phyloP scores from a whole-genome alignment of 1,140 invertebrate species.

The Pogonus chalceus region DNA sequence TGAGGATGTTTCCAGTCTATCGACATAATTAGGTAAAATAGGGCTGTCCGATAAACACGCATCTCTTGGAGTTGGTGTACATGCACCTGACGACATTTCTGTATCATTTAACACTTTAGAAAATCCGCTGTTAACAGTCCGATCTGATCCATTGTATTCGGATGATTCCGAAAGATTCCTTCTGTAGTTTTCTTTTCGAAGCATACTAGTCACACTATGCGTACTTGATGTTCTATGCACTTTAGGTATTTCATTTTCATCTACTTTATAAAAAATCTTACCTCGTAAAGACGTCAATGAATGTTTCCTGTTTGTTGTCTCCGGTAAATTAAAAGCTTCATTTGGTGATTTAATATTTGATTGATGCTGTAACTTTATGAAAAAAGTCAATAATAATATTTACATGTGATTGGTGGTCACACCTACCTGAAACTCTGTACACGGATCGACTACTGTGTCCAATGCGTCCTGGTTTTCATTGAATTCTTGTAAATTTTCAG shows the following conservation, averaged over 20 bases:
- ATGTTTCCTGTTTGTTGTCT: neutral
- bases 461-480: neutral
- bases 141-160: neutral
- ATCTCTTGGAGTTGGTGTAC: neutral
- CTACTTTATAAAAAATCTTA: neutral
- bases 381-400: neutral
- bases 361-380: neutral
- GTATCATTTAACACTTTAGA: neutral
- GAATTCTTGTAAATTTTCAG: neutral
- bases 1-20: neutral
- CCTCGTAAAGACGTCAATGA: neutral
- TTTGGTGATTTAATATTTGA: neutral
- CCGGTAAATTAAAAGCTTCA: neutral
- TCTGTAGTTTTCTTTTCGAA: neutral
- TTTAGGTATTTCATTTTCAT: neutral
- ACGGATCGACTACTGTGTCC: neutral
- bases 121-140: neutral
- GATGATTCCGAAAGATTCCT: neutral
- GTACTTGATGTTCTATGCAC: neutral
- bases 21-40: neutral
- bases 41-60: neutral
- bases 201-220: neutral
- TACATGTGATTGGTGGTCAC: neutral
- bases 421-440: slow-evolving; percentile 2
- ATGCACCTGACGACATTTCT: neutral